Base-by-base conservation (phyloP, 2,888 invertebrate genomes). In the Cataglyphis albicans region DNA sequence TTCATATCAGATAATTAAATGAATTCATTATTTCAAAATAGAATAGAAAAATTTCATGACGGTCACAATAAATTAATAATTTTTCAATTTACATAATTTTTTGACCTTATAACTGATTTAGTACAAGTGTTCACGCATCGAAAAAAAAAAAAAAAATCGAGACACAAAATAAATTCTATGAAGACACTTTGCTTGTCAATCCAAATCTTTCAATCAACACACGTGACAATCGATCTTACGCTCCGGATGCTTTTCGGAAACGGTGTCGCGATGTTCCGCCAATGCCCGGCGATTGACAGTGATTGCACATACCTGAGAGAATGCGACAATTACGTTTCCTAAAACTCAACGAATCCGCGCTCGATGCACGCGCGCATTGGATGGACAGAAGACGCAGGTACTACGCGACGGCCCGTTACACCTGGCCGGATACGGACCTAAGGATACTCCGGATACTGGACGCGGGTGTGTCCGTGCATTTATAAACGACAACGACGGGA, bases 271-370 rank as follows among this genome's bases (percentile, higher is more conserved):
- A 15, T 25, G 38, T 15, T 25, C 18, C 55, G 18, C 32, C 74
- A 35, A 65, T 52, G 35, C 10, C 15, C 44, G 32, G 25, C 32
- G 35, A 64, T 25, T 78, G 61, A 84, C 61, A 74, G 12, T 59
- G 44, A 55, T 81, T 87, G 63, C 88, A 90, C 88, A 81, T 90
- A 90, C 90, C 90, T 90, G 90, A 72, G 73, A 86, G 72, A 86
- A 89, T 90, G 85, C 82, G 86, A 86, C 70, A 89, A 89, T 85
- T 83, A 90, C 78, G 88, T 89, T 87, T 90, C 90, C 88, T 90
- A 90, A 90, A 88, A 90, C 82, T 88, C 83, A 88, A 90, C 68
- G 84, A 80, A 88, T 67, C 84, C 85, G 90, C 88, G 88, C 81
- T 86, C 81, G 73, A 83, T 75, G 85, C 81, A 84, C 86, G 88